Evolutionary conservation across 2,797 vertebrate genomes (phyloP).

Genomic region (Ctenopoma kingsleyae): DNA sequence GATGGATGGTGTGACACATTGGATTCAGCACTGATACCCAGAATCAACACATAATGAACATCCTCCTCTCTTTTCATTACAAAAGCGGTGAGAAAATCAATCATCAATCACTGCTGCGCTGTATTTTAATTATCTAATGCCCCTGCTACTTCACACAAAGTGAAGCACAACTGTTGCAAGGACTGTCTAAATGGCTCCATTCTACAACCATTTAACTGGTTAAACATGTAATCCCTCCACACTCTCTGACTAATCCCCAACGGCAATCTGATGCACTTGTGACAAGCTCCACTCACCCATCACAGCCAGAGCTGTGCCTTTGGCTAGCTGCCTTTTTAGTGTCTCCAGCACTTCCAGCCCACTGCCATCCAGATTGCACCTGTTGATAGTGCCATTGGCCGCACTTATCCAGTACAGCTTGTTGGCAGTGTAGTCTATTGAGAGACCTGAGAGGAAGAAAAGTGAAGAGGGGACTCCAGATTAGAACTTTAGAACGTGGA

Average conservation of each 20-base stretch:
- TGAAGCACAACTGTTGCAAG: constrained; percentile 45
- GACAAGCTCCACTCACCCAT: constrained; percentile 92
- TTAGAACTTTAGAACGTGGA: constrained; percentile 20
- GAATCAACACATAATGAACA: constrained; percentile 75
- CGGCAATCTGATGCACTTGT: constrained; percentile 61
- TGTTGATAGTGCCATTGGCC: constrained; percentile 97
- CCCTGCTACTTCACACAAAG: constrained; percentile 54
- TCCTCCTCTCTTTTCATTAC: constrained; percentile 68
- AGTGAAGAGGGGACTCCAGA: constrained; percentile 10
- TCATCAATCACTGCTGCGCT: constrained; percentile 71
- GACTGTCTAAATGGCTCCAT: constrained; percentile 51
- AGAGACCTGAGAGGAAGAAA: constrained; percentile 87
- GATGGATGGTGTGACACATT: constrained; percentile 68
- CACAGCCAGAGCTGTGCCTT: constrained; percentile 96
- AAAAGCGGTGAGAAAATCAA: constrained; percentile 66
- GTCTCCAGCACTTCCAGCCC: constrained; percentile 96
- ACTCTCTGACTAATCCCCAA: constrained; percentile 64
- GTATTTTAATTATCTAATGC: constrained; percentile 77
- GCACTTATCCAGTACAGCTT: constrained; percentile 99
- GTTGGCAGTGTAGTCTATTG: constrained; percentile 93
- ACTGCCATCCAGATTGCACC: constrained; percentile 95
- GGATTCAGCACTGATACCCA: constrained; percentile 59
- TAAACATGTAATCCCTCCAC: constrained; percentile 75
- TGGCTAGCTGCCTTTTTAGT: constrained; percentile 93
- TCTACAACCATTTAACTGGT: constrained; percentile 57